phyloP scores from a whole-genome alignment of 2,113 vertebrate genomes.

The Gracilinanus agilis region DNA sequence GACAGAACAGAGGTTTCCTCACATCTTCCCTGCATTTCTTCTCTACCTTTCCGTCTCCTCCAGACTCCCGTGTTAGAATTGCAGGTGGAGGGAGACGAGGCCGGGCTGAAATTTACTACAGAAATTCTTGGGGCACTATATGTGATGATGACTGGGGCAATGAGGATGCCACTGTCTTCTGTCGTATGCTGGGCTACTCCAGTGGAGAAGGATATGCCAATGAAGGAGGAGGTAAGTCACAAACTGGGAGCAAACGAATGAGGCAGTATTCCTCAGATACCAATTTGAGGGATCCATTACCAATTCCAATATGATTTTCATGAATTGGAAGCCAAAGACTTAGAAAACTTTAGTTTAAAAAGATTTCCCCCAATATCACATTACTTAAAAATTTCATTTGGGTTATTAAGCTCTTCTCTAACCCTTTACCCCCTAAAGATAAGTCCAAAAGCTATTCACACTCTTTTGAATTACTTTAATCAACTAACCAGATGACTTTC shows the following conservation, averaged over 20 bases:
- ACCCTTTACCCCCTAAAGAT: not conserved
- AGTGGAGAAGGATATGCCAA: fast-evolving
- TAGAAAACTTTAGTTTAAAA: not conserved
- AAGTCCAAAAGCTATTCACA: not conserved
- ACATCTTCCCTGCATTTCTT: not conserved
- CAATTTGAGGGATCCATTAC: not conserved
- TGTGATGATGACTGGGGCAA: constrained; percentile 89
- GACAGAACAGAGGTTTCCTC: not conserved
- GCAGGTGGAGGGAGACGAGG: constrained; percentile 71
- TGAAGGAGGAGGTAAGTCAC: constrained; percentile 78
- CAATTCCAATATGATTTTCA: not conserved
- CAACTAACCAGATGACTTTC: not conserved
- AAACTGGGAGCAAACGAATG: not conserved
- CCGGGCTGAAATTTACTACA: constrained; percentile 87
- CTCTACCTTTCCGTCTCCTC: fast-evolving
- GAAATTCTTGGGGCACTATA: constrained; percentile 88
- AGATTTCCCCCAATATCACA: not conserved
- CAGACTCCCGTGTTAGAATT: constrained; percentile 63
- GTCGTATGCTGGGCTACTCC: constrained; percentile 89
- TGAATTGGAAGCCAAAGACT: not conserved
- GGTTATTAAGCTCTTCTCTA: constrained; percentile 16
- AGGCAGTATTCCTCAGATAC: not conserved
- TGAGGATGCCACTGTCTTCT: constrained; percentile 85
- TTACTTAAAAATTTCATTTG: not conserved
- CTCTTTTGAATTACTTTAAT: not conserved